Conservation (phyloP, 2,888 invertebrate genomes). For the Unio pictorum region DNA sequence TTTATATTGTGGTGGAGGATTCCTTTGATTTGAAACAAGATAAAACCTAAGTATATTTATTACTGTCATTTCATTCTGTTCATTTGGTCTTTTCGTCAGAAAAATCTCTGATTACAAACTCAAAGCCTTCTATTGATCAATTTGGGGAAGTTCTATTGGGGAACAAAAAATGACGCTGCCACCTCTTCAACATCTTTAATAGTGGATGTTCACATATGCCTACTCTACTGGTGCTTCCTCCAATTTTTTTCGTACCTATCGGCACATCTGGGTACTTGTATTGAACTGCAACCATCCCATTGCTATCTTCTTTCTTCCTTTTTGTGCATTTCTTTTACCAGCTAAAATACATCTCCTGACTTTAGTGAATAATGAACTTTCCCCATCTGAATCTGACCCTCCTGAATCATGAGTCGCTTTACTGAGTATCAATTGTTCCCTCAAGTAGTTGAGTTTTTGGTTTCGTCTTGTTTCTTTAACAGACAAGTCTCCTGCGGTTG, state of each 20-base stretch:
- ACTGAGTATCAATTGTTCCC: no score
- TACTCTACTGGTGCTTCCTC: background rate
- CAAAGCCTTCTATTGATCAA: background rate
- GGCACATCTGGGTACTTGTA: background rate
- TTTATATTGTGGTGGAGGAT: background rate
- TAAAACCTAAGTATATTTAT: constrained; percentile 5
- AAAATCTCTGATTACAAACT: background rate
- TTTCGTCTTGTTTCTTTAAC: no score
- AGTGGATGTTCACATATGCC: background rate
- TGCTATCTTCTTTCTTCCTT: constrained; percentile 1
- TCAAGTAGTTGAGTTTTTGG: no score
- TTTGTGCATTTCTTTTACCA: background rate
- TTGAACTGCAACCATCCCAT: constrained; percentile 5
- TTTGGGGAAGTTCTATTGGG: background rate
- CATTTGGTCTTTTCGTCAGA: background rate
- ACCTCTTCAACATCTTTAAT: background rate
- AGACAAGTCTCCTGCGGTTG: no score
- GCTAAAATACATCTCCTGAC: no score
- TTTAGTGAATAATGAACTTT: no score
- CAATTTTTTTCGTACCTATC: background rate
- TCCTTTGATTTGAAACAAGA: background rate
- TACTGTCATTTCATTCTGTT: background rate
- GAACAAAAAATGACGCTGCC: background rate
- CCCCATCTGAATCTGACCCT: no score
- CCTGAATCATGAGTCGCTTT: no score